Evolutionary conservation across 1,140 invertebrate species (phyloP).

Genomic region (Neomicropteryx cornuta): DNA sequence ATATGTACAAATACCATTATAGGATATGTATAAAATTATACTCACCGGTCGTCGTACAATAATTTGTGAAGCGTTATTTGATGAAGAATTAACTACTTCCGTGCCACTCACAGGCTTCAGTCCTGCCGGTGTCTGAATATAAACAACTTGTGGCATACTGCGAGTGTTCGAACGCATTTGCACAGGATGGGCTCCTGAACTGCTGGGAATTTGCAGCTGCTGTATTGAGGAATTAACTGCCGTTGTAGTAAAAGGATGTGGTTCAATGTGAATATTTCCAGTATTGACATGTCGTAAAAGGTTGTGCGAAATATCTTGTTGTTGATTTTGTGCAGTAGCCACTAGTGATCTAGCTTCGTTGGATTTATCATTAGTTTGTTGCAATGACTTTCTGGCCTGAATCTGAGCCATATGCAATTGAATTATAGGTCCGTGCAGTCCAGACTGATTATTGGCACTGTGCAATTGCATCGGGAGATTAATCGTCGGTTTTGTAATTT

Average conservation of each 20-base stretch:
- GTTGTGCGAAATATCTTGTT: constrained; percentile 27
- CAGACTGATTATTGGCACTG: constrained; percentile 19
- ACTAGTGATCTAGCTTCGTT: constrained; percentile 21
- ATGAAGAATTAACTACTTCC: constrained; percentile 31
- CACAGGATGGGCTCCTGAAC: constrained; percentile 18
- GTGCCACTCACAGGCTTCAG: constrained; percentile 32
- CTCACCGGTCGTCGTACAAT: constrained; percentile 38
- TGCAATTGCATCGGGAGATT: constrained; percentile 30
- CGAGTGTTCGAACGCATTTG: constrained; percentile 25
- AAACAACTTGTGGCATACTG: constrained; percentile 31
- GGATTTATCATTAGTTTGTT: constrained; percentile 22
- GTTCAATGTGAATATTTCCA: constrained; percentile 31
- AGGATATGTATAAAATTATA: constrained; percentile 16
- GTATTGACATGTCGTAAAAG: constrained; percentile 22
- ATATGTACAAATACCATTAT: no score
- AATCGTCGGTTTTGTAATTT: constrained; percentile 22
- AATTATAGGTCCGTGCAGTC: constrained; percentile 28
- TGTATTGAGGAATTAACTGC: constrained; percentile 22
- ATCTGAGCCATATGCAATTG: constrained; percentile 17
- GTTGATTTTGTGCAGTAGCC: constrained; percentile 26
- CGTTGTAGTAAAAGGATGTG: constrained; percentile 13
- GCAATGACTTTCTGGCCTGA: constrained; percentile 18
- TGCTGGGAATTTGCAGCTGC: constrained; percentile 20
- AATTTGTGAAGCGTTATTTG: constrained; percentile 34
- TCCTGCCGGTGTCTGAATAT: constrained; percentile 34